Evolutionary conservation across 2,797 vertebrate genomes (phyloP).

Genomic region (Chanos chanos): DNA sequence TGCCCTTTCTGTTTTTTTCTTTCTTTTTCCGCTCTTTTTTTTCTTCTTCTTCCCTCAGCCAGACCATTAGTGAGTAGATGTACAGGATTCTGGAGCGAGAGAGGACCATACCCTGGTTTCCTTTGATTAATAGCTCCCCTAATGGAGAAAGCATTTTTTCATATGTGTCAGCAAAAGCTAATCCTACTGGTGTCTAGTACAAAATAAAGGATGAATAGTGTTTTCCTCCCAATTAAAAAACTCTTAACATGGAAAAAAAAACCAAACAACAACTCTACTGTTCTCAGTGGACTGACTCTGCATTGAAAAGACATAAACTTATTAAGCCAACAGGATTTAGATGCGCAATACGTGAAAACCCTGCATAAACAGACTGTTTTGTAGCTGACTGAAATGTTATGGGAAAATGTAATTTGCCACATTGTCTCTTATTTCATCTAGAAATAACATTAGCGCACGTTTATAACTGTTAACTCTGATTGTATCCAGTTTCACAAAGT

Average conservation of each 20-base stretch:
- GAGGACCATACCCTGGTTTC: not conserved
- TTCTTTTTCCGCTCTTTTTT: not conserved
- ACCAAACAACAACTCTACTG: not conserved
- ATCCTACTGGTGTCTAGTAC: not conserved
- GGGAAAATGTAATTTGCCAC: no score
- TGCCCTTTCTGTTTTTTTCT: not conserved
- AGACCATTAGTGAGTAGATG: slow-evolving; percentile 8
- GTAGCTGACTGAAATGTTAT: no score
- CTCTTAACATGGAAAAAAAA: slow-evolving; percentile 20
- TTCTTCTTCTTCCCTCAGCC: not conserved
- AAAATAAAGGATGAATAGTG: slow-evolving; percentile 15
- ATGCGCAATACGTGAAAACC: no score
- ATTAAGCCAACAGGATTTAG: slow-evolving; percentile 30
- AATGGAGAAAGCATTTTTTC: slow-evolving; percentile 22
- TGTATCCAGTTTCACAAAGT: no score
- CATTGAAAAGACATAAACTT: slow-evolving; percentile 7
- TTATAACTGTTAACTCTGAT: no score
- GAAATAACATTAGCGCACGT: no score
- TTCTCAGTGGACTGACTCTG: not conserved
- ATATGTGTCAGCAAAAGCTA: slow-evolving; percentile 28
- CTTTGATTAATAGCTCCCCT: slow-evolving; percentile 27
- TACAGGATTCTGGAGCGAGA: not conserved
- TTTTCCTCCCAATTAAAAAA: slow-evolving; percentile 31
- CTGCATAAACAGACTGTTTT: no score
- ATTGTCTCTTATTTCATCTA: no score